These are phyloP conservation scores for Bombus pyrosoma DNA, from an alignment of 1,140 invertebrate genomes.

Conservation along the genomic window DNA sequence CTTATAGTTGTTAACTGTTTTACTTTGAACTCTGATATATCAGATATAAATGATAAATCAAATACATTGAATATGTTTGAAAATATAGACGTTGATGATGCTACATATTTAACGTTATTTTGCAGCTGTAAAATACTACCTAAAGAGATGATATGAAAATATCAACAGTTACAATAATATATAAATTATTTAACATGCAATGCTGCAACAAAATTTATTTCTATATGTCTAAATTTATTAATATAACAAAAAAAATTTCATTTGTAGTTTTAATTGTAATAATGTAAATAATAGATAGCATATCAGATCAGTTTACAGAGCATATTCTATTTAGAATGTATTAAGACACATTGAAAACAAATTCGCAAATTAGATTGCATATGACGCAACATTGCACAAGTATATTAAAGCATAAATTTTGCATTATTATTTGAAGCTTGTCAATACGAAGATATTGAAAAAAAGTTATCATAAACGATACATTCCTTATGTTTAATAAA, in stretches of 20 bases:
- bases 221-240: background rate
- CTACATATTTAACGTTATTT: constrained; percentile 31
- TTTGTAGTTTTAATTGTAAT: background rate
- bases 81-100: constrained; percentile 29
- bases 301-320: background rate
- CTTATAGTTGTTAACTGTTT: constrained; percentile 50
- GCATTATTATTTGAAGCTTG: constrained; percentile 10
- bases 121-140: constrained; percentile 41
- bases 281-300: background rate
- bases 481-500: background rate
- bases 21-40: constrained; percentile 41
- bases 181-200: constrained; percentile 10
- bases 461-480: background rate
- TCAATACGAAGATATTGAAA: constrained; percentile 48
- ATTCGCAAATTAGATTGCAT: constrained; percentile 28
- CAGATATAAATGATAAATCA: constrained; percentile 15
- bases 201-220: constrained; percentile 2
- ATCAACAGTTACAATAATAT: background rate
- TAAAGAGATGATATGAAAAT: constrained; percentile 40
- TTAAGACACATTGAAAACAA: background rate
- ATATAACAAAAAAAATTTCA: background rate
- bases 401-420: background rate
- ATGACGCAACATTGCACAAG: background rate
- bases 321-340: background rate
- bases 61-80: constrained; percentile 44